Base-by-base conservation (phyloP, 2,797 vertebrate species). In the Malacoraja senta region DNA sequence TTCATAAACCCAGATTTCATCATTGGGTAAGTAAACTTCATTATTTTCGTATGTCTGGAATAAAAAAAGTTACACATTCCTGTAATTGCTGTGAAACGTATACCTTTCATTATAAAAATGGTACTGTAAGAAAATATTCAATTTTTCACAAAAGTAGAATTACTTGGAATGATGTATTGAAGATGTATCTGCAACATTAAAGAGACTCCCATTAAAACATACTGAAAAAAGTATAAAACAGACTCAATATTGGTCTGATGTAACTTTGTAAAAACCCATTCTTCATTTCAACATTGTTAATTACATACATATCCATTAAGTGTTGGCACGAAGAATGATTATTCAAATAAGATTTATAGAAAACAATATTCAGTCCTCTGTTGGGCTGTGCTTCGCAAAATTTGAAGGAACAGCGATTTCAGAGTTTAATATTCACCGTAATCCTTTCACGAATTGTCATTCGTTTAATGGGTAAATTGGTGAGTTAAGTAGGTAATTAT, bases 1-100 rank as follows among this genome's bases (percentile, higher is more conserved):
- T 94, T 99, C 98, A 94, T 98, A 99, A 61, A 96, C 96, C 98
- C 98, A 99, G 94, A 99, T 97, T 96, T 99, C 98, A 95, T 98
- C 97, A 93, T 96, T 98, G 93, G 98, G 98, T 91, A 99, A 96
- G 94, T 98, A 98, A 68, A 98, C 97, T 95, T 99, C 98, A 95
- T 98, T 97, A 94, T 98, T 97, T 95, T 97, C 98, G 94, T 99
- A 95, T 53, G 98, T 98, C 98, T 99, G 94, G 61, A 95, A 95
- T 93, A 93, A 38, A 92, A 92, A 91, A 92, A 44, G 35, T 53
- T 58, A 74, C 24, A 44, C 38, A 35, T 74, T 74, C 10, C 35
- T 53, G 32, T 24, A 91, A 29, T 53, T 1, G 24, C 17, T 21
- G 26, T 63, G 4, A 86, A 84, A 29, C 44, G 4, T 84, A 74